Evolutionary conservation across 2,113 vertebrate species (phyloP).

Genomic region (Paramormyrops kingsleyae): DNA sequence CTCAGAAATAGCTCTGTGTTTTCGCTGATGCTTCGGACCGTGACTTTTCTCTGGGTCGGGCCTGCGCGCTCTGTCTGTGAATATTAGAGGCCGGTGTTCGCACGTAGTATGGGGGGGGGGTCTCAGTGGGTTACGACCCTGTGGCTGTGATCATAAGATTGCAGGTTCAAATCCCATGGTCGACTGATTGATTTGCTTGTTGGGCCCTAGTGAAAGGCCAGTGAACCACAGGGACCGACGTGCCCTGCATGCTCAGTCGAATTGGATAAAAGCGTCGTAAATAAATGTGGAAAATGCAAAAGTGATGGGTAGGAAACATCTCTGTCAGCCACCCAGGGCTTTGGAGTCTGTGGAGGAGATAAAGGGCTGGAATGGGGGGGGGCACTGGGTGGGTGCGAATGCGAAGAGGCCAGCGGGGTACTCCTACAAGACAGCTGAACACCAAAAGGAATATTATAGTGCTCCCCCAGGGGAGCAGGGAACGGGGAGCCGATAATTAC

Average conservation of each 20-base stretch:
- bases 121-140: neutral
- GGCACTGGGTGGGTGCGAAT: neutral
- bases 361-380: neutral
- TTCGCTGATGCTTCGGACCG: neutral
- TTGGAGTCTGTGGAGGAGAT: neutral
- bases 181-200: neutral
- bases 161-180: neutral
- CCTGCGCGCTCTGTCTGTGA: neutral
- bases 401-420: neutral
- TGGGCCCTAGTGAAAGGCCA: neutral
- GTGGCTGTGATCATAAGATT: neutral
- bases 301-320: neutral
- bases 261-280: neutral
- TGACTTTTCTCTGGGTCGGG: neutral
- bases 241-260: neutral
- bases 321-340: neutral
- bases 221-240: neutral
- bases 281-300: neutral
- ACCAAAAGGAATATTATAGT: slow-evolving; percentile 19
- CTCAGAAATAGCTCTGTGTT: neutral
- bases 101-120: neutral
- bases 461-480: slow-evolving; percentile 33
- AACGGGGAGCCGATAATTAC: slow-evolving; percentile 37
- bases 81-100: neutral
- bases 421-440: slow-evolving; percentile 23